Conservation (phyloP, 2,888 invertebrate species). For the Chrysolina oricalcia region DNA sequence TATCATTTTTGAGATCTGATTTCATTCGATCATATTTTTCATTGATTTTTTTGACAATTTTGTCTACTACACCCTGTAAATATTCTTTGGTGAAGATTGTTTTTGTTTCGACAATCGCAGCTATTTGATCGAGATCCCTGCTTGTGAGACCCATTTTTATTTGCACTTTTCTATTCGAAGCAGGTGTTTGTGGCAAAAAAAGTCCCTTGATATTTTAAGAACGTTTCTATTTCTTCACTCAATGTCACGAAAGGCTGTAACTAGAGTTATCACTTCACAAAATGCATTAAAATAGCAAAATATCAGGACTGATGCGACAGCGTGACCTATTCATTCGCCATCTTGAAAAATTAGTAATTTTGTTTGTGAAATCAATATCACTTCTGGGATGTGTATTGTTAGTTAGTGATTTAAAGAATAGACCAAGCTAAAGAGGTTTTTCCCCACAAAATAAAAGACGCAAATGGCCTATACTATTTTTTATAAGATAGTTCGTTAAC, state of each 20-base stretch:
- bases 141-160: constrained; percentile 8
- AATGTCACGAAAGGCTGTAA: not conserved
- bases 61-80: constrained; percentile 3
- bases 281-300: too few relatives aligned
- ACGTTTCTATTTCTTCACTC: not conserved
- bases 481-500: too few relatives aligned
- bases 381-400: too few relatives aligned
- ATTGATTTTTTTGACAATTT: not conserved
- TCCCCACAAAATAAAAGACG: too few relatives aligned
- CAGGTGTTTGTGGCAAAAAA: not conserved
- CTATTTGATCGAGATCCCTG: constrained; percentile 4
- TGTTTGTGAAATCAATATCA: too few relatives aligned
- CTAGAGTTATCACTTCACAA: not conserved
- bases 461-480: too few relatives aligned
- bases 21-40: constrained; percentile 9
- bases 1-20: constrained; percentile 12
- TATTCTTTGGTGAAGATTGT: not conserved
- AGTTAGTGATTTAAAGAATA: too few relatives aligned
- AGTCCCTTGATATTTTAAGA: not conserved
- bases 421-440: too few relatives aligned
- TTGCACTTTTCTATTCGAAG: not conserved
- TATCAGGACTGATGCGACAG: too few relatives aligned
- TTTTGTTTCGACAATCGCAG: constrained; percentile 1
- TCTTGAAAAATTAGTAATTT: too few relatives aligned
- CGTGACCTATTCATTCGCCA: too few relatives aligned